Conservation (phyloP, 2,113 vertebrate genomes). For the Heterocephalus glaber region DNA sequence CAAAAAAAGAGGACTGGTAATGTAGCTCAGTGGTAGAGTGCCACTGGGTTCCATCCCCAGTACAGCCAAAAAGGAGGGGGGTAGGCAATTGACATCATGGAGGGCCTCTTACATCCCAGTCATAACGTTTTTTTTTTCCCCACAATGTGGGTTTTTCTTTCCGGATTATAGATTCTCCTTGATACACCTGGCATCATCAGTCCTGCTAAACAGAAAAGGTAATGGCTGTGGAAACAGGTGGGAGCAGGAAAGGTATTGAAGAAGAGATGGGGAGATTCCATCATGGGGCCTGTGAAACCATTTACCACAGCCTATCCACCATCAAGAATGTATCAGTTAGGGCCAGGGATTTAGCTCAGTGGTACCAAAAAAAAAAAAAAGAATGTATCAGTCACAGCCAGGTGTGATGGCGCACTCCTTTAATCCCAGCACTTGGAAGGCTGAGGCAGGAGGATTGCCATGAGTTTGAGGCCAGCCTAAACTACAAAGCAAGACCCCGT, state of each 20-base stretch:
- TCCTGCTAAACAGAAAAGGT: conserved; percentile 92
- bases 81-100: background rate
- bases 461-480: background rate
- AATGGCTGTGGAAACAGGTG: conserved; percentile 32
- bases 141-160: conserved; percentile 42
- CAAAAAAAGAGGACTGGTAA: background rate
- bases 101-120: background rate
- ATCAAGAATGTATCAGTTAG: background rate
- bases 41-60: background rate
- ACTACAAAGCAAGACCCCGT: background rate
- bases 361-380: background rate
- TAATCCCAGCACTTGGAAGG: background rate
- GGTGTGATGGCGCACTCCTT: background rate
- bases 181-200: conserved; percentile 96
- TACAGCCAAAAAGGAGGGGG: background rate
- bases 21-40: background rate
- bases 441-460: background rate
- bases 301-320: background rate
- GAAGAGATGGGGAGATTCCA: background rate
- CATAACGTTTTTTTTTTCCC: conserved; percentile 12
- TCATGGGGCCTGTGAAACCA: background rate
- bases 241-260: background rate
- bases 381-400: background rate
- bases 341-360: no score
- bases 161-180: conserved; percentile 89